These are phyloP conservation scores for Drosophila persimilis DNA, from an alignment of 1,140 invertebrate species.

Conservation along the genomic window DNA sequence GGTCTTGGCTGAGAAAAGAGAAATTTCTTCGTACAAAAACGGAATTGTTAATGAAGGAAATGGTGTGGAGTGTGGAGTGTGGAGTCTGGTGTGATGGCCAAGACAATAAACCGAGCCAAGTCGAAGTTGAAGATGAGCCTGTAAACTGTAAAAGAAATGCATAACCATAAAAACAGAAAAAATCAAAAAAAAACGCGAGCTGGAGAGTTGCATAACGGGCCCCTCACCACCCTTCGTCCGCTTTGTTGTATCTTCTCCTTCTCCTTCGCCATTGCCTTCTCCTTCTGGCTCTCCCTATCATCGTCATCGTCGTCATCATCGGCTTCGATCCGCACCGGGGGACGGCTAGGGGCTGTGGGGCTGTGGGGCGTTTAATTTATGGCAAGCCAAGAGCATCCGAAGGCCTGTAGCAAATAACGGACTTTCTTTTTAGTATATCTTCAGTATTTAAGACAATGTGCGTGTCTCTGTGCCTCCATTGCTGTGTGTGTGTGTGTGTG, in stretches of 20 bases:
- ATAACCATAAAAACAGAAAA: constrained; percentile 65
- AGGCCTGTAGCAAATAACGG: constrained; percentile 59
- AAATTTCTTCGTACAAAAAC: constrained; percentile 63
- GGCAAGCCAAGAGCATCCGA: constrained; percentile 57
- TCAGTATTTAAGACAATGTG: constrained; percentile 34
- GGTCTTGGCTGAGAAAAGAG: constrained; percentile 34
- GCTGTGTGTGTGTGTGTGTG: too few relatives aligned
- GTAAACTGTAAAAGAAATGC: constrained; percentile 71
- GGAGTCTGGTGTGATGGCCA: constrained; percentile 11
- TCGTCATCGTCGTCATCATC: constrained; percentile 19
- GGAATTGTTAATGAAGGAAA: constrained; percentile 79
- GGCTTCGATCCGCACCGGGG: constrained; percentile 15
- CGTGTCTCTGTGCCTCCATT: background rate
- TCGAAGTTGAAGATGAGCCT: constrained; percentile 66
- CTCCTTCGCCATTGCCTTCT: constrained; percentile 5
- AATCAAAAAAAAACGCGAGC: constrained; percentile 37
- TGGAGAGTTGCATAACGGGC: constrained; percentile 19
- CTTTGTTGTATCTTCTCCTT: constrained; percentile 11
- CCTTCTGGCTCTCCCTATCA: constrained; percentile 34
- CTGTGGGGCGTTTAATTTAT: constrained; percentile 65
- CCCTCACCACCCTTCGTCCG: constrained; percentile 22
- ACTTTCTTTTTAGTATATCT: constrained; percentile 66
- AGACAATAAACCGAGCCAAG: constrained; percentile 46
- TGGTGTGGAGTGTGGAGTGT: constrained; percentile 16
- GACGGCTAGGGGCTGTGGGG: background rate